Base-by-base conservation (phyloP, 92 coral and sea anemone genomes). In the Ricordea florida region DNA sequence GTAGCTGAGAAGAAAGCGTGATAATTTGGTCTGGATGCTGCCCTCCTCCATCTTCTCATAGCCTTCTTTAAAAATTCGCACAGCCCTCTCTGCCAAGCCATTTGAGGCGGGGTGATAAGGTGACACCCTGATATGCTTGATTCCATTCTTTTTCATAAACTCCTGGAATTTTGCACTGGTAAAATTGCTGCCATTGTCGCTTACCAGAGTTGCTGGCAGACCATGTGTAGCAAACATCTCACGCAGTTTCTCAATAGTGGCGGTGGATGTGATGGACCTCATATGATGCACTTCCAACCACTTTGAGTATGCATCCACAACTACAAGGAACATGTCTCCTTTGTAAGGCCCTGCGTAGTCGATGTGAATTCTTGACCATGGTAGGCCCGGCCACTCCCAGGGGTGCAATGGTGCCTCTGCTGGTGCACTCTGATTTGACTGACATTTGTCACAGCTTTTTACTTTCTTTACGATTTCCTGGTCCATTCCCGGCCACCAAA, bases 401-500 rank as follows among this genome's bases (percentile, higher is more conserved):
- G 80, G 88, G 62, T 75, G 83, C 5, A 63, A 55, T 5, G 67
- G 85, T 18, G 85, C 87, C 24, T 83, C 68, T 2, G 83, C 50
- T 27, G 81, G 85, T 64, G 79, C 31, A 10, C 75, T 71, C 62
- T 65, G 68, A 56, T 88, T 49, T 16, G 69, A 27, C 41, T 73
- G 93, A 65, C 90, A 88, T 29, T 68, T 51, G 27, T 51, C 83
- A 27, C 89, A 78, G 10, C 48, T 16, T 33, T 79, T 84, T 18
- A 73, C 86, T 26, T 24, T 23, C 22, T 64, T 62, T 41, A 81
- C 82, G 3, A 83, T 36, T 3, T 88, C 89, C 20, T 70, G 33
- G 32, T 82, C 93, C 44, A 88, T 26, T 44, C 52, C 60, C 10
- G 83, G 91, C 79, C 86, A 85, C 87, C 78, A 85, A 14, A 85